Percentiles rank a stretch among this genome's conserved stretches.
Evolutionary conservation across 2,797 vertebrate genomes (phyloP).

Genomic region (Heliangelus exortis): DNA sequence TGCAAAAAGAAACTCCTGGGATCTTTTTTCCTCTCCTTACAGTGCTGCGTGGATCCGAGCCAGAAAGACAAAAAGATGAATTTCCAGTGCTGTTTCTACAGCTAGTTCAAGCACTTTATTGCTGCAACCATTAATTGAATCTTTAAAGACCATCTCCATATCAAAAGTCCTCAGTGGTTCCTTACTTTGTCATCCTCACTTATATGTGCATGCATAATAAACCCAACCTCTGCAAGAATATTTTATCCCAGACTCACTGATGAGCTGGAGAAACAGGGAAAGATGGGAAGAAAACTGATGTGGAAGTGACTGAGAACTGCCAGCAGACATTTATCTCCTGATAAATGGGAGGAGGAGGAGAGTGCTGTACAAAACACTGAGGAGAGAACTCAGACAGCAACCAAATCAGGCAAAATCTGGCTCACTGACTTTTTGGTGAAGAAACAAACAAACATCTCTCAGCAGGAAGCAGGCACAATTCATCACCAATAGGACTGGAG

Average conservation of each 20-base stretch:
- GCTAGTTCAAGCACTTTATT: neutral
- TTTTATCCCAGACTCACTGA: neutral
- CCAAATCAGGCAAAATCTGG: neutral
- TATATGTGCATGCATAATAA: neutral
- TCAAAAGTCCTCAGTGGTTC: neutral
- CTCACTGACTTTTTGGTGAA: neutral
- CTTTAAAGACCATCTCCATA: neutral
- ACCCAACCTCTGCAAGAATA: neutral
- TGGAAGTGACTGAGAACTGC: neutral
- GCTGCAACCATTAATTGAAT: neutral
- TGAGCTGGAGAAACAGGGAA: neutral
- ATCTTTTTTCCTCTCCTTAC: neutral
- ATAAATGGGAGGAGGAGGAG: neutral
- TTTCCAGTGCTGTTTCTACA: neutral
- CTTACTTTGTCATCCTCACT: neutral
- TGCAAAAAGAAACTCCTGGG: conserved; percentile 22
- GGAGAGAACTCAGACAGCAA: neutral
- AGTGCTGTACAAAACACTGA: neutral
- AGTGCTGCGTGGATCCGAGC: neutral
- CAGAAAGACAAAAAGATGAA: neutral
- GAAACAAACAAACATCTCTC: neutral
- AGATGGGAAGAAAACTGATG: neutral
- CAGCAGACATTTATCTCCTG: neutral
- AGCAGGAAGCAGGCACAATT: neutral
- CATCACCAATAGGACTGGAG: neutral